phyloP scores from a whole-genome alignment of 2,888 invertebrate genomes.

The Adineta ricciae region DNA sequence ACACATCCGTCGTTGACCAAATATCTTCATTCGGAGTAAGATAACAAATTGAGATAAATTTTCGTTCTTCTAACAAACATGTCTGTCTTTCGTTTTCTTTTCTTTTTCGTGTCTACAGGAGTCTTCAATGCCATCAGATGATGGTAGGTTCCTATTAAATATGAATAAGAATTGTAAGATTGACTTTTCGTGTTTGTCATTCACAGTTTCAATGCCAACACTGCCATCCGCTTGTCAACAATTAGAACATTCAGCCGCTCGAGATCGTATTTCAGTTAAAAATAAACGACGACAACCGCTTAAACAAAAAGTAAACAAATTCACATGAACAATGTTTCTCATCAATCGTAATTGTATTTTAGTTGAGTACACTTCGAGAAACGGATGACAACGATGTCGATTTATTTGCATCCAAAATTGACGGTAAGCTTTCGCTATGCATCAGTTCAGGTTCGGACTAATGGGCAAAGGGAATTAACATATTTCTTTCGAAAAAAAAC shows the following conservation, averaged over 20 bases:
- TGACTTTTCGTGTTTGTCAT: background rate
- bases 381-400: background rate
- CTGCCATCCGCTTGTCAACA: background rate
- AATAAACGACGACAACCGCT: background rate
- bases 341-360: background rate
- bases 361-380: constrained; percentile 20
- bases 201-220: background rate
- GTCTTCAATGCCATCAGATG: background rate
- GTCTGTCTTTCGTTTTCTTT: too few relatives aligned
- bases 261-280: constrained; percentile 15
- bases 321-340: background rate
- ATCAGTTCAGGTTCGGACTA: too few relatives aligned
- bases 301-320: background rate
- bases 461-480: background rate
- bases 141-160: background rate
- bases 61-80: background rate
- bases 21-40: background rate
- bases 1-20: background rate
- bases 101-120: background rate
- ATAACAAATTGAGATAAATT: background rate
- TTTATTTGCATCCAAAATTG: background rate
- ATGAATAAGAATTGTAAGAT: background rate
- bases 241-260: constrained; percentile 6
- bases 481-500: background rate
- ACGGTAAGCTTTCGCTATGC: background rate